Base-by-base conservation (phyloP, 1,140 invertebrate species). In the Drosophila novamexicana region DNA sequence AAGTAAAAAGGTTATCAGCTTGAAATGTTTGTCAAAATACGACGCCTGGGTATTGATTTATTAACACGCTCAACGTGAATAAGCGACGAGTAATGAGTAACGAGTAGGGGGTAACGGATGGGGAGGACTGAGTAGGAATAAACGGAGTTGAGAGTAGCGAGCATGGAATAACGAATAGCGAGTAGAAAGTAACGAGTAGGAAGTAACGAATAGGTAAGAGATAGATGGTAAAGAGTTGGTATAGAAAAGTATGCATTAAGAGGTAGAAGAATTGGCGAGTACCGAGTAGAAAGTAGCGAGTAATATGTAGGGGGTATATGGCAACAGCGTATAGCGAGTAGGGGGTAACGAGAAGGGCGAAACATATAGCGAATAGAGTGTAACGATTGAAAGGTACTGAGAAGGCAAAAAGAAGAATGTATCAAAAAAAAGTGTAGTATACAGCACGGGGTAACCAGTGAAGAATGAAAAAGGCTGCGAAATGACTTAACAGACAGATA, bases 1-100 rank as follows among this genome's bases (percentile, higher is more conserved):
- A 89, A 78, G 70, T 75, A 83, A 88, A 88, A 89, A 88, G 84
- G 80, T 88, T 89, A 89, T 88, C 84, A 84, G 81, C 77, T 77
- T 59, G 79, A 80, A 89, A 89, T 84, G 80, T 78, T 81, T 88
- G 81, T 78, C 72, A 82, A 77, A 86, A 82, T 82, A 82, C 81
- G 64, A 84, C 74, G 77, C 70, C 45, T 47, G 77, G 68, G 77
- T 88, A 88, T 88, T 88, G 84, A 88, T 88, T 88, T 88, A 88
- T 88, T 88, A 81, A 89, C 80, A 69, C 76, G 45, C 66, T 49
- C 37, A 29, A 50, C 22, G 18, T 29, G 44, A 12, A 34, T 6
- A 18, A 58, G 34, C 16, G 12, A 45, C 8, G 49, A 53, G 63
- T 29, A 58, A 16, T 53, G 16, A 56, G 56, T 44, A 10, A 7